Conservation (phyloP, 2,797 vertebrate species). For the Arrhamphus sclerolepis region DNA sequence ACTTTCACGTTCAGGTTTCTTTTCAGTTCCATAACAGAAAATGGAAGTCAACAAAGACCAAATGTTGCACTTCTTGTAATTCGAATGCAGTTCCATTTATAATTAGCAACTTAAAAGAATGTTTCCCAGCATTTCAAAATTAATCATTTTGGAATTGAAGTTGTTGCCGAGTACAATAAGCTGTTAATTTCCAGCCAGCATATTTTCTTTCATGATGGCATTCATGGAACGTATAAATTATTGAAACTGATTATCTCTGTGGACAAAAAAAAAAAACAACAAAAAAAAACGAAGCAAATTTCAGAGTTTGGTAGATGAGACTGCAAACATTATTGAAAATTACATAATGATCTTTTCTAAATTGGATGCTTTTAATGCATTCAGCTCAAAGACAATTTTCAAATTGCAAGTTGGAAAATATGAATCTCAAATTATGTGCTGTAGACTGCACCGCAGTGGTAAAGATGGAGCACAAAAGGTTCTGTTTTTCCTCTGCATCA, state of each 20-base stretch:
- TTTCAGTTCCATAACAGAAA: slow-evolving; percentile 43
- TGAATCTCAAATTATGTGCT: slow-evolving; percentile 33
- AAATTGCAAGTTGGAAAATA: slow-evolving; percentile 46
- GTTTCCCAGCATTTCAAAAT: slow-evolving; percentile 53
- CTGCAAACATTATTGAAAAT: slow-evolving; percentile 28
- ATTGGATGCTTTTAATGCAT: slow-evolving; percentile 29
- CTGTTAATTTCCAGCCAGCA: slow-evolving; percentile 35
- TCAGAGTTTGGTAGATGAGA: background rate
- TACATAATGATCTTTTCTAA: slow-evolving; percentile 38
- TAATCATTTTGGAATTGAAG: slow-evolving; percentile 59
- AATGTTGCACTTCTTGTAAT: slow-evolving; percentile 20
- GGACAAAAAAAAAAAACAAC: too few species aligned
- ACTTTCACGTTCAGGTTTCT: slow-evolving; percentile 20
- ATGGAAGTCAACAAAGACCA: slow-evolving; percentile 41
- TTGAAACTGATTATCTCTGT: slow-evolving; percentile 32
- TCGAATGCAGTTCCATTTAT: slow-evolving; percentile 51
- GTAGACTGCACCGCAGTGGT: slow-evolving; percentile 27
- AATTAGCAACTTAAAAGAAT: slow-evolving; percentile 56
- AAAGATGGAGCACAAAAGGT: slow-evolving; percentile 16
- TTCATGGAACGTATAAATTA: slow-evolving; percentile 45
- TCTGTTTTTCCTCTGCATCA: too few species aligned
- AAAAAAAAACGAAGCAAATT: too few species aligned
- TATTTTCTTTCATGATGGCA: slow-evolving; percentile 26
- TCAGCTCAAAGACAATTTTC: slow-evolving; percentile 7
- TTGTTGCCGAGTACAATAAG: slow-evolving; percentile 44